A percentile compares a stretch with the other conserved stretches of the same genome.
Evolutionary conservation across 37 sponge, comb jelly and placozoan genomes (phyloP).

Genomic region (Beroe ovata): DNA sequence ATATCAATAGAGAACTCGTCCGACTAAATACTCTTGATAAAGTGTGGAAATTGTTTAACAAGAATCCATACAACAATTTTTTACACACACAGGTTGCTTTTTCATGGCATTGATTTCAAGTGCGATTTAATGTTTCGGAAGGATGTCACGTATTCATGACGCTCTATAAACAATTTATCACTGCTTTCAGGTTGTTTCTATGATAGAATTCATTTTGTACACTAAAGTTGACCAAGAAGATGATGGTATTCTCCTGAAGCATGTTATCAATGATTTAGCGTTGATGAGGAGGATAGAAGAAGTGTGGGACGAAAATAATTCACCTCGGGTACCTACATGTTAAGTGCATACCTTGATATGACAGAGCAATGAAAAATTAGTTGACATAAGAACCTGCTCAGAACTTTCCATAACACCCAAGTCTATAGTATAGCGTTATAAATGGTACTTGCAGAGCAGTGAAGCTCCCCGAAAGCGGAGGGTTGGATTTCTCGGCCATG

Average conservation of each 20-base stretch:
- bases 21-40: conserved; percentile 1
- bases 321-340: too few species aligned
- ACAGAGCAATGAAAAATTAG: too few species aligned
- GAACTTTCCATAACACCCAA: too few species aligned
- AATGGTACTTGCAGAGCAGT: neutral
- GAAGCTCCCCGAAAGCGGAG: neutral
- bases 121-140: too few species aligned
- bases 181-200: conserved; percentile 25
- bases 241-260: conserved; percentile 4
- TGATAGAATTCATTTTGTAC: neutral
- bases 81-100: conserved; percentile 54
- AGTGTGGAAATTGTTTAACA: conserved; percentile 24
- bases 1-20: conserved; percentile 13
- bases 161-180: too few species aligned
- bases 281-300: conserved; percentile 18
- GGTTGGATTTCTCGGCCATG: conserved; percentile 21
- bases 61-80: conserved; percentile 61
- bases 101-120: too few species aligned
- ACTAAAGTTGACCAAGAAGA: neutral
- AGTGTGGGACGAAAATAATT: neutral
- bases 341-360: too few species aligned
- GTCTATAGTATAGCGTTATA: too few species aligned
- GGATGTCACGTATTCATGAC: too few species aligned
- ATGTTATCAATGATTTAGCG: conserved; percentile 12
- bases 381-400: too few species aligned